Base-by-base conservation (phyloP, 2,888 invertebrate species). In the Gandaritis pyraliata region DNA sequence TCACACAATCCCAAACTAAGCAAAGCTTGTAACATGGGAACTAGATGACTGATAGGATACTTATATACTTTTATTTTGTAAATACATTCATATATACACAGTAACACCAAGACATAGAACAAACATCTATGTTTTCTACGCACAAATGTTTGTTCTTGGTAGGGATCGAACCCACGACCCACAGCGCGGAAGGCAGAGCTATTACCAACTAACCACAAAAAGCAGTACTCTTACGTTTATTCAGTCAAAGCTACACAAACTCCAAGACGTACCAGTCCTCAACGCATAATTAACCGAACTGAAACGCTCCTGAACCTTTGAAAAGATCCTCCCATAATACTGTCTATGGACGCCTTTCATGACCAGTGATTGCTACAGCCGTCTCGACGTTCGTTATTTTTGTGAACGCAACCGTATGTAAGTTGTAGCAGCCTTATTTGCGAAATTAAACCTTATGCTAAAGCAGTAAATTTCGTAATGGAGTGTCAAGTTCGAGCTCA, bases 391-490 rank as follows among this genome's bases (percentile, higher is more conserved):
- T 92, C 90, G 91, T 92, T 92, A 92, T 92, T 92, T 92, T 91
- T 89, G 92, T 90, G 87, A 85, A 92, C 85, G 90, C 88, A 90
- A 84, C 86, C 92, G 90, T 88, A 85, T 82, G 82, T 85, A 86
- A 86, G 78, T 81, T 82, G 78, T 75, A 78, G 70, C 72, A 70
- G 75, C 73, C 73, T 72, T 72, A 73, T 76, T 75, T 76, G 73
- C 69, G 38, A 79, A 67, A 71, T 50, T 72, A 58, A 49, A 63
- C 78, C 69, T 61, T 81, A 77, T 72, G 65, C 49, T 61, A 47
- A 52, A 55, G 13, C n/a, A 11, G 64, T 68, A 70, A 58, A 69
- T 56, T 46, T 45, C 23, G 60, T 58, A 52, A 16, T 61, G 54
- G 56, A 49, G 63, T 64, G 63, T 68, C 64, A 64, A 65, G 69